A percentile compares a stretch with the other conserved stretches of the same genome.
phyloP scores from a whole-genome alignment of 2,888 invertebrate species.

The Chrysodeixis includens region DNA sequence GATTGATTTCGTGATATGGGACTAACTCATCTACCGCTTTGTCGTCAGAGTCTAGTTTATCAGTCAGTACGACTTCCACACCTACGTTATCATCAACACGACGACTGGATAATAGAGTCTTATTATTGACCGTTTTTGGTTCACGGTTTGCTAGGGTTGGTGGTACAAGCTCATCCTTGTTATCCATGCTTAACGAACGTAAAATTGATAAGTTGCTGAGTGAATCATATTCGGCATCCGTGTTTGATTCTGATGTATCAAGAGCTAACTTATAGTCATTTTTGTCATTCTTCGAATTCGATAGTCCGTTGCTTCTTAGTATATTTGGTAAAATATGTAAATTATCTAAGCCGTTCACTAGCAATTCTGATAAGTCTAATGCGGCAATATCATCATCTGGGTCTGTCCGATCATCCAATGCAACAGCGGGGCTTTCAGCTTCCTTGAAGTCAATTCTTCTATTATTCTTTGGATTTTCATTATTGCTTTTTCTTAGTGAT shows the following conservation, averaged over 20 bases:
- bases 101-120: neutral
- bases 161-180: no score
- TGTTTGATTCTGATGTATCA: neutral
- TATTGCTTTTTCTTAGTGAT: neutral
- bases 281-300: neutral
- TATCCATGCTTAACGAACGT: neutral
- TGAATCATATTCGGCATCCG: neutral
- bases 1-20: neutral
- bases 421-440: neutral
- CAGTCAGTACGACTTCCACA: neutral
- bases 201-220: neutral
- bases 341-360: neutral
- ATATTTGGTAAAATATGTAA: neutral
- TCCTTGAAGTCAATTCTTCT: slow-evolving; percentile 2
- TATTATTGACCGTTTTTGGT: neutral
- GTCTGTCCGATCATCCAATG: neutral
- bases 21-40: neutral
- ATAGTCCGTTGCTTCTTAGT: neutral
- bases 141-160: neutral
- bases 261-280: neutral
- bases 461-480: neutral
- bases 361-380: neutral
- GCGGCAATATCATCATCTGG: slow-evolving; percentile 3
- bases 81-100: neutral
- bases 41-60: neutral